phyloP scores from a whole-genome alignment of 1,140 invertebrate species.

The Diorhabda elongata region DNA sequence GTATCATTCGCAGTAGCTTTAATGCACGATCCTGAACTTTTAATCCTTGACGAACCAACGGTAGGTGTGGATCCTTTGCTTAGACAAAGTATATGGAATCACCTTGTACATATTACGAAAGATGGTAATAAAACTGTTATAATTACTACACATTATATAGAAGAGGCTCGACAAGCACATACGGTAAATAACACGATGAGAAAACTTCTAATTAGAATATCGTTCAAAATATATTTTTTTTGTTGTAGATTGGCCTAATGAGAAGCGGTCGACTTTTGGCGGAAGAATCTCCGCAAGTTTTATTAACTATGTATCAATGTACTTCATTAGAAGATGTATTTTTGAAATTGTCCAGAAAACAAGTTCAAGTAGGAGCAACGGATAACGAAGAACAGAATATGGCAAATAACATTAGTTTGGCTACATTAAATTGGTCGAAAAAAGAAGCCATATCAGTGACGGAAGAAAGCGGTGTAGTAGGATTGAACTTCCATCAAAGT shows the following conservation, averaged over 20 bases:
- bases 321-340: slow-evolving; percentile 90
- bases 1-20: slow-evolving; percentile 90
- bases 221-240: neutral
- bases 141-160: slow-evolving; percentile 76
- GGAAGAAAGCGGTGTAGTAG: slow-evolving; percentile 78
- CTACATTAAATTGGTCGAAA: slow-evolving; percentile 73
- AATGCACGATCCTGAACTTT: slow-evolving; percentile 86
- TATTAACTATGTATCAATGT: slow-evolving; percentile 78
- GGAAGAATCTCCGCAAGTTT: slow-evolving; percentile 82
- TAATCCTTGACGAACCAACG: slow-evolving; percentile 93
- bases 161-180: slow-evolving; percentile 69
- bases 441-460: slow-evolving; percentile 78
- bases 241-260: slow-evolving; percentile 85
- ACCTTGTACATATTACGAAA: slow-evolving; percentile 62
- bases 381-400: slow-evolving; percentile 58
- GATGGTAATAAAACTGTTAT: slow-evolving; percentile 65
- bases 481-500: slow-evolving; percentile 83
- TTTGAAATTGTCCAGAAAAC: slow-evolving; percentile 75
- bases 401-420: slow-evolving; percentile 73
- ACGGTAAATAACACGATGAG: slow-evolving; percentile 53
- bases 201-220: neutral
- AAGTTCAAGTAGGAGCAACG: slow-evolving; percentile 36
- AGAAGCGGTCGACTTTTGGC: slow-evolving; percentile 84
- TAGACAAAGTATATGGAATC: slow-evolving; percentile 67
- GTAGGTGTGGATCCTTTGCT: slow-evolving; percentile 78